phyloP scores from a whole-genome alignment of 2,888 invertebrate species.

The Hipparchia sbordonii region DNA sequence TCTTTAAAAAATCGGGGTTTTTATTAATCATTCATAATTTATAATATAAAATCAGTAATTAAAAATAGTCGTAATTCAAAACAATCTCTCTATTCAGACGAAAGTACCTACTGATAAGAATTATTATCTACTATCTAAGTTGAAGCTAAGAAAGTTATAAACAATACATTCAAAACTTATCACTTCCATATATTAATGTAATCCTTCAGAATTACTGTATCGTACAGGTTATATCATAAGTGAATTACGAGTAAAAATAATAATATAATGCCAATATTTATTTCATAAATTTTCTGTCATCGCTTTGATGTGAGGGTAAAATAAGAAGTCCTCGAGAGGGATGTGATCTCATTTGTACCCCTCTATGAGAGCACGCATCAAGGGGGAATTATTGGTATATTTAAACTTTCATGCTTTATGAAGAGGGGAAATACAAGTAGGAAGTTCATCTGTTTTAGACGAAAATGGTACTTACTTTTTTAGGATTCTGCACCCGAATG shows the following conservation, averaged over 20 bases:
- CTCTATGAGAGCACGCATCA: slow-evolving; percentile 46
- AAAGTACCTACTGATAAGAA: no score
- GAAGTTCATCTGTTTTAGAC: background rate
- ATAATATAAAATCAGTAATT: no score
- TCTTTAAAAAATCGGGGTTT: no score
- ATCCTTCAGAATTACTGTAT: background rate
- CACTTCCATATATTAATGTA: no score
- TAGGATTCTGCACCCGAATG: no score
- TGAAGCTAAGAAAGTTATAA: no score
- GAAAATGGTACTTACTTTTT: no score
- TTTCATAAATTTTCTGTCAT: slow-evolving; percentile 63
- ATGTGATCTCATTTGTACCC: slow-evolving; percentile 61
- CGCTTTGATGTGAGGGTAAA: slow-evolving; percentile 50
- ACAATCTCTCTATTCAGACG: no score
- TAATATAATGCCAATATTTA: slow-evolving; percentile 50
- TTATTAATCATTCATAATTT: no score
- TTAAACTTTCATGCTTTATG: slow-evolving; percentile 35
- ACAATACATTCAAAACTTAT: no score
- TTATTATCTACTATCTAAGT: no score
- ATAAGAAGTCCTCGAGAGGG: slow-evolving; percentile 45
- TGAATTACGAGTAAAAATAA: slow-evolving; percentile 44
- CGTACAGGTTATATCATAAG: slow-evolving; percentile 2
- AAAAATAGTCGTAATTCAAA: no score
- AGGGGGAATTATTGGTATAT: slow-evolving; percentile 32
- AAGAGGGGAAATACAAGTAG: background rate